Evolutionary conservation across 2,113 vertebrate genomes (phyloP).

Genomic region (Manacus vitellinus): DNA sequence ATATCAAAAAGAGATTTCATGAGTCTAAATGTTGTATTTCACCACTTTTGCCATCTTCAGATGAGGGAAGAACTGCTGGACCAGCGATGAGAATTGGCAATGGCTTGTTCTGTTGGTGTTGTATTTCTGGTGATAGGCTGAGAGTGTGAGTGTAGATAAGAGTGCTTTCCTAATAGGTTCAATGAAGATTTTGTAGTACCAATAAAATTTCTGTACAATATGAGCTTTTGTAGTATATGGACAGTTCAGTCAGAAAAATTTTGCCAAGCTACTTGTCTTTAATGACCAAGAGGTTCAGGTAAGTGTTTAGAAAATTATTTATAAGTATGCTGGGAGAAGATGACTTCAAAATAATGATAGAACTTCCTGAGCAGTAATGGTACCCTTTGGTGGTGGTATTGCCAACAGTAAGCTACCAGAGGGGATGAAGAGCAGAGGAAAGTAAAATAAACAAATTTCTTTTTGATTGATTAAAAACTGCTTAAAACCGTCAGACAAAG

Average conservation of each 20-base stretch:
- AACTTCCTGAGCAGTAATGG: background rate
- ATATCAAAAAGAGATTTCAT: background rate
- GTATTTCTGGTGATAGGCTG: background rate
- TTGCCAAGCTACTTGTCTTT: background rate
- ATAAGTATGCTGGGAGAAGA: background rate
- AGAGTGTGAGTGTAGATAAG: background rate
- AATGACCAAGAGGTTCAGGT: background rate
- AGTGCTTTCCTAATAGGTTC: background rate
- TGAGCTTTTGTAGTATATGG: background rate
- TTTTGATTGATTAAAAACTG: background rate
- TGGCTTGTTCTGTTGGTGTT: background rate
- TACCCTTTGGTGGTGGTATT: background rate
- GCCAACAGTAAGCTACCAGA: background rate
- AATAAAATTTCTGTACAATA: background rate
- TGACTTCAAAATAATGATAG: background rate
- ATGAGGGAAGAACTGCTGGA: background rate
- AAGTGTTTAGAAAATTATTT: background rate
- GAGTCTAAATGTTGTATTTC: background rate
- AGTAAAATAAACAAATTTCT: background rate
- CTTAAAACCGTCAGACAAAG: background rate
- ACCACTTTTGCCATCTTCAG: background rate
- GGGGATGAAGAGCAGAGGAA: background rate
- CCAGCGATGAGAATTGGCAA: fast-evolving
- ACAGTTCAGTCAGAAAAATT: background rate
- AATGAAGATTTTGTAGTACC: background rate